These are phyloP conservation scores for Pardosa pseudoannulata DNA, from an alignment of 2,888 invertebrate species.

Conservation along the genomic window DNA sequence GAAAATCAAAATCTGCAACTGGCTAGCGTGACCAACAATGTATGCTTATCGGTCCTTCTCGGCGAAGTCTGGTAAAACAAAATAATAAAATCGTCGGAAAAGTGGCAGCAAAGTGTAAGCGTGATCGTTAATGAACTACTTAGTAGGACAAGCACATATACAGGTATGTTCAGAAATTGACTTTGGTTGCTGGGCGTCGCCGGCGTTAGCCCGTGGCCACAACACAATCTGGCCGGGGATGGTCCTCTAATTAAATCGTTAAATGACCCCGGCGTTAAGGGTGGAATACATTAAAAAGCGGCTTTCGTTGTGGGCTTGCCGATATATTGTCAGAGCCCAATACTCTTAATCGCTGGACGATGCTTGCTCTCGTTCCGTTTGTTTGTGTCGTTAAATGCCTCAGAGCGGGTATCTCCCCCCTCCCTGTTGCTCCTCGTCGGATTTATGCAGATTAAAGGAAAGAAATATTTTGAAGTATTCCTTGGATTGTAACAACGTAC, in stretches of 20 bases:
- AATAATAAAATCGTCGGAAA: conserved; percentile 23
- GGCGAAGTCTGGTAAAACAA: conserved; percentile 26
- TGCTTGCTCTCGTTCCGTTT: too few relatives aligned
- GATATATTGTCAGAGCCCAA: too few relatives aligned
- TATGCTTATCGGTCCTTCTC: conserved; percentile 37
- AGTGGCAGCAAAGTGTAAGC: conserved; percentile 45
- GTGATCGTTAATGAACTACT: conserved; percentile 70
- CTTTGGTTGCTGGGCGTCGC: conserved; percentile 68
- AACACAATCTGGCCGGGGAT: conserved; percentile 53
- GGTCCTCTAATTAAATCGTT: conserved; percentile 58
- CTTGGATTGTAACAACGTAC: too few relatives aligned
- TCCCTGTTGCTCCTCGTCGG: too few relatives aligned
- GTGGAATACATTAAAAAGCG: neutral
- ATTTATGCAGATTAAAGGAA: too few relatives aligned
- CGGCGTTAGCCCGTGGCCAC: conserved; percentile 54
- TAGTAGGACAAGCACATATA: conserved; percentile 68
- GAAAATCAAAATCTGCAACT: conserved; percentile 15
- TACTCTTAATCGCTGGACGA: too few relatives aligned
- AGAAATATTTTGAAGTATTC: too few relatives aligned
- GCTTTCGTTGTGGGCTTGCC: neutral
- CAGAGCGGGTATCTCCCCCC: too few relatives aligned
- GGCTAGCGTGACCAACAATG: conserved; percentile 65
- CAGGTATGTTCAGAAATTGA: conserved; percentile 67
- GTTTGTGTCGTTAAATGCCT: too few relatives aligned
- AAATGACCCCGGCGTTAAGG: conserved; percentile 12